phyloP scores from a whole-genome alignment of 1,140 invertebrate species.

The Cydia fagiglandana region DNA sequence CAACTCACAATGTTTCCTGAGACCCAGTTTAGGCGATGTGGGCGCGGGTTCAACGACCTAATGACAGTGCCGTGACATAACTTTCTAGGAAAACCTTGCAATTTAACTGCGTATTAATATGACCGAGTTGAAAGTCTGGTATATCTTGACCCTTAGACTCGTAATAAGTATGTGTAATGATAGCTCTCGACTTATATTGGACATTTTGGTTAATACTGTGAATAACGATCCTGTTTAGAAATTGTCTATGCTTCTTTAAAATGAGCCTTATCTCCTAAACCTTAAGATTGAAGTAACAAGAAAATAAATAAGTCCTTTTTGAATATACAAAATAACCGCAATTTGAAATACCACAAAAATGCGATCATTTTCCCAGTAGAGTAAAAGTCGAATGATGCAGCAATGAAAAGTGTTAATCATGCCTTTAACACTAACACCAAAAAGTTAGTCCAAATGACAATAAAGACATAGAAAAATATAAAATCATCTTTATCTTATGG shows the following conservation, averaged over 20 bases:
- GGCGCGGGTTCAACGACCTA: background rate
- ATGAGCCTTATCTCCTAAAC: too few relatives aligned
- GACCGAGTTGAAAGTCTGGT: too few relatives aligned
- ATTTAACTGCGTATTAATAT: background rate
- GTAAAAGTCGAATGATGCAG: background rate
- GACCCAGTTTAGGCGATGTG: background rate
- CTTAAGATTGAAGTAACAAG: too few relatives aligned
- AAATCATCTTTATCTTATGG: too few relatives aligned
- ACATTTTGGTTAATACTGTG: too few relatives aligned
- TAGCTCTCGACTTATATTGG: too few relatives aligned
- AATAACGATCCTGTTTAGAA: too few relatives aligned
- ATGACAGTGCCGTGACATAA: constrained; percentile 8
- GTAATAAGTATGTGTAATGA: too few relatives aligned
- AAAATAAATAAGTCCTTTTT: too few relatives aligned
- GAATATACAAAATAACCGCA: background rate
- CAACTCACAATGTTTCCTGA: background rate
- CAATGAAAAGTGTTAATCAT: background rate
- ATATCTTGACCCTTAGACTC: too few relatives aligned
- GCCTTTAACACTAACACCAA: background rate
- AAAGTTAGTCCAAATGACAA: background rate
- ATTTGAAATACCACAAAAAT: background rate
- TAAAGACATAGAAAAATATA: too few relatives aligned
- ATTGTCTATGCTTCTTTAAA: too few relatives aligned
- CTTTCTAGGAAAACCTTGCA: background rate
- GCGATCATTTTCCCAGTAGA: background rate